A percentile compares a stretch with the other conserved stretches of the same genome.
Evolutionary conservation across 2,797 vertebrate species (phyloP).

Genomic region (Poecilia picta): DNA sequence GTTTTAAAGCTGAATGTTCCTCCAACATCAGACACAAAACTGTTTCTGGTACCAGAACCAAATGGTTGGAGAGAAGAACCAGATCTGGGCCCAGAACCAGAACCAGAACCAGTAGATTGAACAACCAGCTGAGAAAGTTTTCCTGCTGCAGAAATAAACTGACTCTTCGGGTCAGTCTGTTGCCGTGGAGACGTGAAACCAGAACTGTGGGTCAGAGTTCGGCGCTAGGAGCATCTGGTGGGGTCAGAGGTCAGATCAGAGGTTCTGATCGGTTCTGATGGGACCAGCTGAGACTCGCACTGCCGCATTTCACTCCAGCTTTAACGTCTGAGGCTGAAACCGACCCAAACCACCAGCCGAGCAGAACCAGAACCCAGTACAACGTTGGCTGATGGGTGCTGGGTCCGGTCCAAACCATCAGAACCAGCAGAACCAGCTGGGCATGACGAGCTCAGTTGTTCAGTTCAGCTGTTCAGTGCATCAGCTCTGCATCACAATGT

Average conservation of each 20-base stretch:
- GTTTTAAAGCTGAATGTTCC: too few relatives aligned
- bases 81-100: neutral
- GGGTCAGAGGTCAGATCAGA: slow-evolving; percentile 2
- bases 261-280: slow-evolving; percentile 29
- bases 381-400: slow-evolving; percentile 30
- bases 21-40: too few relatives aligned
- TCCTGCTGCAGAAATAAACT: neutral
- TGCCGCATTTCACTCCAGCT: neutral
- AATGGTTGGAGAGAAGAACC: too few relatives aligned
- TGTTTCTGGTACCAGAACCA: too few relatives aligned
- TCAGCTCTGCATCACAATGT: slow-evolving; percentile 27
- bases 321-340: slow-evolving; percentile 17
- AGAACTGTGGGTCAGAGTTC: neutral
- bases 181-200: slow-evolving; percentile 10
- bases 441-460: neutral
- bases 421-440: slow-evolving; percentile 18
- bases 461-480: slow-evolving; percentile 55
- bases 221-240: slow-evolving; percentile 23
- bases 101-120: neutral
- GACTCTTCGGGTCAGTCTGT: slow-evolving; percentile 28
- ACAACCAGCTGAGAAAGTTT: neutral
- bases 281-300: slow-evolving; percentile 20
- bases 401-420: slow-evolving; percentile 26
- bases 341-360: slow-evolving; percentile 57
- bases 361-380: too few relatives aligned